Conservation (phyloP, 2,797 vertebrate genomes). For the Myripristis jacobus region DNA sequence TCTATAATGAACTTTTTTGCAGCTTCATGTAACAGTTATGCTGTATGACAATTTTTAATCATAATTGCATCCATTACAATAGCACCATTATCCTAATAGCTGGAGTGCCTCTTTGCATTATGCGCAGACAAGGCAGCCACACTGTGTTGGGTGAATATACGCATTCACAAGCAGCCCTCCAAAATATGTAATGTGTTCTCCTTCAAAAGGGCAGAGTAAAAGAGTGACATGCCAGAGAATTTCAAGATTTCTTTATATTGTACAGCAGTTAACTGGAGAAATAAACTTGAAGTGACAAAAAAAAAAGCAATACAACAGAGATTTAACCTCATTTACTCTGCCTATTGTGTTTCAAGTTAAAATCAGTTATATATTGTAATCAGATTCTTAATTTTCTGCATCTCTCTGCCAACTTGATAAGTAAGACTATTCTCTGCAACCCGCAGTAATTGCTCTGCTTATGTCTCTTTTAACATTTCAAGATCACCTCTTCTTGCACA, state of each 20-base stretch:
- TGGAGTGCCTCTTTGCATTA: slow-evolving; percentile 45
- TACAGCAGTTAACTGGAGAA: not conserved
- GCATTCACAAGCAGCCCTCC: slow-evolving; percentile 39
- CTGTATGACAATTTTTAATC: slow-evolving; percentile 34
- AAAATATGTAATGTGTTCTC: slow-evolving; percentile 63
- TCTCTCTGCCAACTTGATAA: not conserved
- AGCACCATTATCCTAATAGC: slow-evolving; percentile 44
- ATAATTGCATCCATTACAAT: slow-evolving; percentile 46
- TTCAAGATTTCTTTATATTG: not conserved
- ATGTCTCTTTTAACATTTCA: not conserved
- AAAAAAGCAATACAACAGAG: not conserved
- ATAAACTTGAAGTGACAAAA: too few species aligned
- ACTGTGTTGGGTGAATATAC: slow-evolving; percentile 8
- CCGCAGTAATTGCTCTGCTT: not conserved
- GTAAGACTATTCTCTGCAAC: not conserved
- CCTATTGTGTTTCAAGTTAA: slow-evolving; percentile 41
- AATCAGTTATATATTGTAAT: slow-evolving; percentile 57
- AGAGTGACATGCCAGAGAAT: slow-evolving; percentile 30
- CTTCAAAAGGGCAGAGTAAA: slow-evolving; percentile 53
- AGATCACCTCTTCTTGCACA: not conserved
- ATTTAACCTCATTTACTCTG: slow-evolving; percentile 42
- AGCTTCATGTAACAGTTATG: slow-evolving; percentile 13
- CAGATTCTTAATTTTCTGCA: slow-evolving; percentile 21
- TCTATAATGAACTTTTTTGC: slow-evolving; percentile 30
- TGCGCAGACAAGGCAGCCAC: slow-evolving; percentile 11